Base-by-base conservation (phyloP, 2,888 invertebrate species). In the Caenorhabditis sp. region DNA sequence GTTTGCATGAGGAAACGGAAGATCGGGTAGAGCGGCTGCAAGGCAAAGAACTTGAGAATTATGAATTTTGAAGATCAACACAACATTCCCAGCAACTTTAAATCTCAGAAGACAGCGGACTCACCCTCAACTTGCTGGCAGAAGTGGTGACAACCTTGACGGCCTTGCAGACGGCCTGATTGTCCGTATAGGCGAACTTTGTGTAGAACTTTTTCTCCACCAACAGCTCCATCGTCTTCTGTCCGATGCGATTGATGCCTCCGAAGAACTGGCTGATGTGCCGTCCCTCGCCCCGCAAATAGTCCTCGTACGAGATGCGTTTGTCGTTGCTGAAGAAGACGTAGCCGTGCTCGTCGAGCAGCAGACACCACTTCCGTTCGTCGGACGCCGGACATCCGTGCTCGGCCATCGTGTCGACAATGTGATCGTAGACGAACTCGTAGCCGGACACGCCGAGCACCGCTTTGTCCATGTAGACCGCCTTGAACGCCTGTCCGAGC, bases 321-420 rank as follows among this genome's bases (percentile, higher is more conserved):
- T 71, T 66, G 35, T 80, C 75, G 52, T 86, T 86, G 58, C 84
- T 83, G 83, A 83, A 88, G 68, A 87, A 81, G 11, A 89, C 85
- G 59, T 86, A 87, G 27, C 81, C 88, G 59, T 87, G 86, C 65
- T 88, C 88, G 63, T 88, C 88, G 48, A 88, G 61, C 11, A 89
- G 79, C 39, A 85, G 83, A 78, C 88, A 89, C 79, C 87, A 85
- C 20, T 66, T 71, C 20, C 53, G 45, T 2, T 62, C 58, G 22
- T 71, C 82, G 20, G 80, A 68, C 15, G 87, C 79, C 26, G 68
- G 68, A 71, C 87, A 86, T 17, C 85, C 87, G 55, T 84, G 76
- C 27, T 85, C 77, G 5, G 75, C 59, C 80, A 88, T 79, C 35
- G 73, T 73, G 24, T 79, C 78, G 7, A 83, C 86, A 15, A 88